Conservation (phyloP, 2,113 vertebrate species). For the human region GRCh38 chrX:50027501-50028000, state of each 20-base stretch:
- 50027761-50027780: not conserved
- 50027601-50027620: not conserved
- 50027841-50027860: not conserved
- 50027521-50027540: not conserved
- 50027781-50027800: not conserved
- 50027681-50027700: not conserved
- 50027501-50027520: not conserved
- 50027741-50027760: not conserved
- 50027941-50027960: not conserved
- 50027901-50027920: conserved; percentile 22
- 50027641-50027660: conserved; percentile 34
- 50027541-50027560: not conserved
- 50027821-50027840: conserved; percentile 24
- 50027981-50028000: not conserved
- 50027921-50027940: not conserved
- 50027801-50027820: not conserved
- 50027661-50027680: conserved; percentile 13
- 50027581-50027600: not conserved
- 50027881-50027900: not conserved
- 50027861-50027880: conserved; percentile 13
- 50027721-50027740: not conserved
- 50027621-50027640: not conserved
- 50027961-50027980: conserved; percentile 17
- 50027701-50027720: not conserved
- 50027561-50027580: not conserved